A percentile compares a stretch with the other conserved stretches of the same genome.
Conservation (phyloP, 23 tunicate species). For the Botrylloides violaceus region DNA sequence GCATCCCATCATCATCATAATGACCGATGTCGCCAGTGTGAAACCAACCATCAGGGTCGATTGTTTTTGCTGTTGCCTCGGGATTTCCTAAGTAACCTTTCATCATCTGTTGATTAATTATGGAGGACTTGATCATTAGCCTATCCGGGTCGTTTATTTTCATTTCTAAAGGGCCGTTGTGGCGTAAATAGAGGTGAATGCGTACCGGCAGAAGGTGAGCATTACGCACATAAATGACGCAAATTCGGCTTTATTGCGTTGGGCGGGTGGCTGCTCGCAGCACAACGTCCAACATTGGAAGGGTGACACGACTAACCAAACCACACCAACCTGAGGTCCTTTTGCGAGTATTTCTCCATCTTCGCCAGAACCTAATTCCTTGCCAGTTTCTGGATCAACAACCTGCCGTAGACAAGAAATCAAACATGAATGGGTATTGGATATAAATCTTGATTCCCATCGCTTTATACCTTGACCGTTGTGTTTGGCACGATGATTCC, state of each 20-base stretch:
- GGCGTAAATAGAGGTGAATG: no score
- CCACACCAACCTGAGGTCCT: constrained; percentile 59
- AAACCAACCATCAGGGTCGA: constrained; percentile 73
- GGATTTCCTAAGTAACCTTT: constrained; percentile 51
- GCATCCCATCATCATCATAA: constrained; percentile 44
- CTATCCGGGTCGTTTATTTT: no score
- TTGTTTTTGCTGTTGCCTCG: constrained; percentile 27
- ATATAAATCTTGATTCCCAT: neutral
- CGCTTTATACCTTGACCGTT: constrained; percentile 21
- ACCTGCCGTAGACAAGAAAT: constrained; percentile 33
- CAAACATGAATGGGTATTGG: neutral
- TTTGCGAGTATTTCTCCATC: constrained; percentile 55
- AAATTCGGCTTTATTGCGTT: no score
- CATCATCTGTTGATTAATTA: constrained; percentile 36
- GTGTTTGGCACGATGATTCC: constrained; percentile 46
- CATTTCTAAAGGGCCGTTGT: no score
- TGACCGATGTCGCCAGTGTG: constrained; percentile 70
- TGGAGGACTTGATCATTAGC: no score
- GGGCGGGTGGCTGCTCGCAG: no score
- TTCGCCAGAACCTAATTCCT: constrained; percentile 46
- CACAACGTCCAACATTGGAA: no score
- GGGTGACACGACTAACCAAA: no score
- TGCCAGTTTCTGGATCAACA: constrained; percentile 43
- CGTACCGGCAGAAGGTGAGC: no score
- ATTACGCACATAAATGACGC: no score